phyloP scores from a whole-genome alignment of 2,888 invertebrate genomes.

The Seira sanloemensis region DNA sequence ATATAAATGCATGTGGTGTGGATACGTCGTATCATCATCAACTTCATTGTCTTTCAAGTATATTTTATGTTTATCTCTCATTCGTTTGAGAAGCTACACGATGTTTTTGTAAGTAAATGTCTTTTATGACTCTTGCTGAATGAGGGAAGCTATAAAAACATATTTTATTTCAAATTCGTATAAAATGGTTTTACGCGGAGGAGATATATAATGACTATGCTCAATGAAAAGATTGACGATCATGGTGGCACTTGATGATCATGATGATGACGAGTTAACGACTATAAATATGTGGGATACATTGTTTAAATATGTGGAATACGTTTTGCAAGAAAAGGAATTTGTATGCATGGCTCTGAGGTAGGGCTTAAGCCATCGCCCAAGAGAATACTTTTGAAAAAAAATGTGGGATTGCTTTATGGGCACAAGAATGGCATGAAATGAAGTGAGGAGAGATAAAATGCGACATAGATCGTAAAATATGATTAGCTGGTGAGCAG shows the following conservation, averaged over 20 bases:
- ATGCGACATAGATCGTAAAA: conserved; percentile 29
- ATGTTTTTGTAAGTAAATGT: background rate
- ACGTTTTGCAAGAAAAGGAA: background rate
- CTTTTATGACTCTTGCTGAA: background rate
- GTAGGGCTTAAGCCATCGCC: conserved; percentile 24
- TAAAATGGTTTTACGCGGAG: conserved; percentile 10
- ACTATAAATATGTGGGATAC: background rate
- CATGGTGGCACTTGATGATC: conserved; percentile 53
- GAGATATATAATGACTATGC: conserved; percentile 1
- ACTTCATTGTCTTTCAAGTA: conserved; percentile 21
- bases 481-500: background rate
- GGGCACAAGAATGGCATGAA: conserved; percentile 48
- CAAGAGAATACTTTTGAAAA: conserved; percentile 16
- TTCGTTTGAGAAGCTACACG: background rate
- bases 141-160: conserved; percentile 40
- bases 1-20: no score
- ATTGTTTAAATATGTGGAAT: background rate
- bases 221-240: conserved; percentile 52
- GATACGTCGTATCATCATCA: no score
- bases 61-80: conserved; percentile 21
- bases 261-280: conserved; percentile 25
- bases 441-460: background rate
- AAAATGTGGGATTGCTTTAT: conserved; percentile 44
- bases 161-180: conserved; percentile 30
- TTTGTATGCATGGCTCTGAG: background rate